Conservation (phyloP, 2,113 vertebrate species). For the Elephantulus edwardii region DNA sequence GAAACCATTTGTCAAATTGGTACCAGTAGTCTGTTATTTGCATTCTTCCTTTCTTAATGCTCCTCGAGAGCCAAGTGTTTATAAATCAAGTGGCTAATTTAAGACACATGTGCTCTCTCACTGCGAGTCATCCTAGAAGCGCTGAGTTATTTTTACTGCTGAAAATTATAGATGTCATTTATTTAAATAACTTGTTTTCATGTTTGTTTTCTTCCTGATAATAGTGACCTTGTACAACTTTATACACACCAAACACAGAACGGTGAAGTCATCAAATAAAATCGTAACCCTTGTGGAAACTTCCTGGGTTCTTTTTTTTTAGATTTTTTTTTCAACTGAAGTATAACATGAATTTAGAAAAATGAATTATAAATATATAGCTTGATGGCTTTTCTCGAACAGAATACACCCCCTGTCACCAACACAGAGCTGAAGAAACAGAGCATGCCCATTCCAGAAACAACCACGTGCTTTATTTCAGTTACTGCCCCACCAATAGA, state of each 20-base stretch:
- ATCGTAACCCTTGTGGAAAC: neutral
- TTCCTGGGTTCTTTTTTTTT: neutral
- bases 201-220: neutral
- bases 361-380: neutral
- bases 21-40: conserved; percentile 40
- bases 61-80: conserved; percentile 52
- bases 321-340: neutral
- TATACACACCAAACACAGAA: neutral
- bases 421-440: neutral
- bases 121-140: conserved; percentile 57
- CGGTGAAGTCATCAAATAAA: neutral
- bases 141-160: conserved; percentile 52
- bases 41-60: conserved; percentile 61
- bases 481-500: rapidly evolving
- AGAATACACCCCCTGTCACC: neutral
- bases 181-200: conserved; percentile 50
- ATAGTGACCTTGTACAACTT: neutral
- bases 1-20: conserved; percentile 57
- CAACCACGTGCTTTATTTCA: rapidly evolving
- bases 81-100: conserved; percentile 72
- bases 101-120: conserved; percentile 39
- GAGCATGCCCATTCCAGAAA: neutral
- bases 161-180: conserved; percentile 49
- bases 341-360: neutral
- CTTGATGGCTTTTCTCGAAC: neutral